Evolutionary conservation across 2,888 invertebrate genomes (phyloP).

Genomic region (Glaucopsyche alexis): DNA sequence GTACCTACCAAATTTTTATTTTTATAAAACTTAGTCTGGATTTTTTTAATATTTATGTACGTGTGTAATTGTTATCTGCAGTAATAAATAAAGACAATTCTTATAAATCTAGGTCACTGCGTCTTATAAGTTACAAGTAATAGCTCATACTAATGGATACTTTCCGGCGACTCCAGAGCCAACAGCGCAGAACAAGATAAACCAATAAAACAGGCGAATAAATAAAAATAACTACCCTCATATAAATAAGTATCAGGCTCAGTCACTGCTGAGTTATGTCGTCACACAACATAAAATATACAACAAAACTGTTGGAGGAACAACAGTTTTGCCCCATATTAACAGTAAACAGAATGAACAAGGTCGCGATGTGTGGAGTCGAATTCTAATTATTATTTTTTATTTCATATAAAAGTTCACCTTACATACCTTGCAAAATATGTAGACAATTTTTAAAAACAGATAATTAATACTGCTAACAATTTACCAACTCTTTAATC

Average conservation of each 20-base stretch:
- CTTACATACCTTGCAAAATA: no score
- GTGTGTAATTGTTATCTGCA: no score
- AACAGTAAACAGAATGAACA: slow-evolving; percentile 77
- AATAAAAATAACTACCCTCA: slow-evolving; percentile 51
- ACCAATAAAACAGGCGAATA: slow-evolving; percentile 50
- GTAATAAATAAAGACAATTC: not conserved
- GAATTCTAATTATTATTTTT: slow-evolving; percentile 36
- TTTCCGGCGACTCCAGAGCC: slow-evolving; percentile 44
- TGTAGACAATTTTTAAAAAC: no score
- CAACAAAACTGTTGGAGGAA: slow-evolving; percentile 76
- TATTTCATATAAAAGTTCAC: not conserved
- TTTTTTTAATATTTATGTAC: no score
- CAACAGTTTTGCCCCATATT: slow-evolving; percentile 80
- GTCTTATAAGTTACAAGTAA: not conserved
- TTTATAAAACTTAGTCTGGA: no score
- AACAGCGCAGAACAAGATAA: slow-evolving; percentile 67
- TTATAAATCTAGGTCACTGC: slow-evolving; percentile 9
- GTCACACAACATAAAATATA: slow-evolving; percentile 79
- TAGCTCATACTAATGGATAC: slow-evolving; percentile 24
- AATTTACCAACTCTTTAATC: no score
- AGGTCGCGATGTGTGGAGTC: slow-evolving; percentile 49
- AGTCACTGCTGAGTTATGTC: slow-evolving; percentile 70
- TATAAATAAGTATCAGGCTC: slow-evolving; percentile 55
- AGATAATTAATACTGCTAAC: no score
- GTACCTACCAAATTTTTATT: no score